Base-by-base conservation (phyloP, 1,140 invertebrate genomes). In the Bactericera cockerelli region DNA sequence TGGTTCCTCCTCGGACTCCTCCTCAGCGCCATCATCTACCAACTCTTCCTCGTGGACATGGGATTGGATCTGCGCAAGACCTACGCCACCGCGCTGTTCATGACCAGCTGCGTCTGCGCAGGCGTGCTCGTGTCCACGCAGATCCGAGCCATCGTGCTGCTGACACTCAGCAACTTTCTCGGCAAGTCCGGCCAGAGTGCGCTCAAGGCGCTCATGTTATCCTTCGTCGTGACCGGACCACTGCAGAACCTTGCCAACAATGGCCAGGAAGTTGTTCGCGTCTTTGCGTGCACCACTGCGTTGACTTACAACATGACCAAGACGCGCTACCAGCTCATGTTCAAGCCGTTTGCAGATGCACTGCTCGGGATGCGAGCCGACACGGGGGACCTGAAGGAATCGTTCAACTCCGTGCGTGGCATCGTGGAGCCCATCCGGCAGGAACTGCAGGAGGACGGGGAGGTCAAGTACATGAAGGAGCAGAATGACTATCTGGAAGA, bases 281-380 rank as follows among this genome's bases (percentile, higher is more conserved):
- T 83, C 0, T 86, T 85, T 61, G 74, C 79, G 8, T 88, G 85
- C 64, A 81, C 81, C 1, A 76, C 78, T 0, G 72, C 78, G 3
- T 68, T 87, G 1, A 80, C 80, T 0, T 80, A 77, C 63, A 85
- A 86, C 69, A 69, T 87, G 21, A 81, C 81, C 0, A 81, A 79
- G 65, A 76, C 78, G 0, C 74, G 77, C 42, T 78, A 81, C 60
- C 76, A 79, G 60, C 66, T 86, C 8, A 79, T 84, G 75, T 77
- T 80, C 39, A 76, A 76, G 59, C 84, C 84, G 0, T 79, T 87
- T 53, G 74, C 76, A 24, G 56, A 64, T n/a, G 64, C 63, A 8
- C 24, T 65, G 0, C 39, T 55, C 8, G 33, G 60, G n/a, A 22
- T 65, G 3, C 60, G 55, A 33, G 69, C 71, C 0, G 79, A 85